Conservation (phyloP, 2,888 invertebrate species). For the Amphimallon solstitiale region DNA sequence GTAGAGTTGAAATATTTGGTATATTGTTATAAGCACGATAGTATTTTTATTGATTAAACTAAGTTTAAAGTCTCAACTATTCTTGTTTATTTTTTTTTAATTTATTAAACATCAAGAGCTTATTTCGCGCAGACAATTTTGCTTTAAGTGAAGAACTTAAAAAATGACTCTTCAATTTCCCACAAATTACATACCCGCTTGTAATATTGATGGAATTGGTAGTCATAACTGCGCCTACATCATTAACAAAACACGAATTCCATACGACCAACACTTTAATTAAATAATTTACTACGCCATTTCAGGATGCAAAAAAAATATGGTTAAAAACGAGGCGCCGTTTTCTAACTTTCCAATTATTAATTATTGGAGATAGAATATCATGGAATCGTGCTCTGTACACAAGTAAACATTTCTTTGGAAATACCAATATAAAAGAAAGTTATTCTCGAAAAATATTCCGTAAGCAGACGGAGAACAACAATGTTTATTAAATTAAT, state of each 20-base stretch:
- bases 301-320: not conserved
- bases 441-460: conserved; percentile 17
- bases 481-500: no score
- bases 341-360: conserved; percentile 33
- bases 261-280: not conserved
- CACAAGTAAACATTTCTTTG: conserved; percentile 22
- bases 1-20: not conserved
- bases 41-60: no score
- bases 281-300: conserved; percentile 11
- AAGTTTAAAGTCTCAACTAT: not conserved
- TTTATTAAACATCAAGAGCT: no score
- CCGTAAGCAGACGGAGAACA: not conserved
- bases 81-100: not conserved
- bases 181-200: no score
- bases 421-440: conserved; percentile 26
- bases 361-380: conserved; percentile 19
- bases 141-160: no score
- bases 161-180: no score
- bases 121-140: no score
- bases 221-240: not conserved
- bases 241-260: conserved; percentile 5
- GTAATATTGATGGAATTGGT: no score
- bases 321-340: conserved; percentile 21
- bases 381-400: not conserved
- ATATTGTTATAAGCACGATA: not conserved